phyloP scores from a whole-genome alignment of 2,888 invertebrate species.

The Tetramorium bicarinatum region DNA sequence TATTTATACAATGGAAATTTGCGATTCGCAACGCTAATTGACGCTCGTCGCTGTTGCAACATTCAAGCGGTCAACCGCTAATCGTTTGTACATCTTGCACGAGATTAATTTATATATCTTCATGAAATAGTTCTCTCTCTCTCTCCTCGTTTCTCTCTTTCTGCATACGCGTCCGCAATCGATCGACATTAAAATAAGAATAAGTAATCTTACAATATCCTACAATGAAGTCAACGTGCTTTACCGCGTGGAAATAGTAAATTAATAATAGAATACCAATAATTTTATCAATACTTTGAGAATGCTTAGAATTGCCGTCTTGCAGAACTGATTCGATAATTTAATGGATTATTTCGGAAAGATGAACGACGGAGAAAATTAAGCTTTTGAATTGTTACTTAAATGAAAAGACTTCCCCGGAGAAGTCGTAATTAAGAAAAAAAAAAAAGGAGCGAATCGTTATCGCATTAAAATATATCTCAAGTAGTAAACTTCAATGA shows the following conservation, averaged over 20 bases:
- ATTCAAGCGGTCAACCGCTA: slow-evolving; percentile 49
- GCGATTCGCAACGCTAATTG: slow-evolving; percentile 52
- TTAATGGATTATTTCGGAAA: not conserved
- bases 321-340: not conserved
- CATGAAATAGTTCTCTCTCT: slow-evolving; percentile 19
- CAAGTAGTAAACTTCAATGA: not conserved
- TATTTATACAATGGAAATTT: slow-evolving; percentile 57
- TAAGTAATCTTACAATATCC: not conserved
- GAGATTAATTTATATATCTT: slow-evolving; percentile 47
- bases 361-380: not conserved
- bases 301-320: not conserved
- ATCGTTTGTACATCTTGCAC: slow-evolving; percentile 44
- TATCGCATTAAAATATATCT: slow-evolving; percentile 6
- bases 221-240: not conserved
- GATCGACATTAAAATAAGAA: not conserved
- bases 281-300: not conserved
- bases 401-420: not conserved
- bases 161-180: not conserved
- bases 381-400: not conserved
- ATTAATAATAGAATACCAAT: slow-evolving; percentile 19
- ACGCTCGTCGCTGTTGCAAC: slow-evolving; percentile 40
- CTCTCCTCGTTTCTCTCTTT: not conserved
- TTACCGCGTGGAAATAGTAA: not conserved
- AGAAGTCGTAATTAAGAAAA: not conserved
- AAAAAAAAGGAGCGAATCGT: not conserved